Evolutionary conservation across 1,140 invertebrate species (phyloP), one percentile per base, ranked within the genome.

Genomic region (Apis laboriosa): DNA sequence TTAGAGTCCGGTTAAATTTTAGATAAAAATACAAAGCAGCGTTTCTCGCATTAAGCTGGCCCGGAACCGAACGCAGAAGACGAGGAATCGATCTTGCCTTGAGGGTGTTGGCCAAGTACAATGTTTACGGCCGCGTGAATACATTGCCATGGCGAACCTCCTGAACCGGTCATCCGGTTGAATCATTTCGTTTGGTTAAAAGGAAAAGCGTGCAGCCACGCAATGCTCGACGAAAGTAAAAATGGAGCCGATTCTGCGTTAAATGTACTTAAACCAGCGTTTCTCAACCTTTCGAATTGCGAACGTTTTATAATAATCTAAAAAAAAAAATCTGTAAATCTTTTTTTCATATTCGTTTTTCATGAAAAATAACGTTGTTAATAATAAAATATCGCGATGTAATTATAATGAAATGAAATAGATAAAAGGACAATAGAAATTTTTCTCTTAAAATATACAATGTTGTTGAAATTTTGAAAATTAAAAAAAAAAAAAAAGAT

Each of bases 161-260:
- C 43, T 13, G 77, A 79, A 79, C 19, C 67, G 67, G 43, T 79
- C 67, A 71, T 79, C 77, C 77, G 77, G 77, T 71, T 79, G 77
- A 79, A 79, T 79, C 77, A 79, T 11, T 63, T 13, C n/a, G 56
- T 28, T 24, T 61, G 67, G 55, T 55, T 53, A 63, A 79, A 71
- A 61, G 77, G 66, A 72, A 72, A 79, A 79, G 56, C 58, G 17
- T 58, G 67, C 55, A 21, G 53, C 53, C 66, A 34, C 51, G 49
- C 61, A 17, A 51, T 64, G 24, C 60, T 77, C 63, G 51, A 28
- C 21, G 77, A 79, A 79, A 71, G 66, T 79, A 61, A 79, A 60
- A 58, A 55, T 58, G 34, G 21, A 4, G 19, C 19, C 64, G 9
- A 12, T 8, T 11, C 24, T 2, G 9, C 17, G 28, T 11, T 56